These are phyloP conservation scores for Chymomyza caudatula DNA, from an alignment of 2,888 invertebrate species.

Conservation along the genomic window DNA sequence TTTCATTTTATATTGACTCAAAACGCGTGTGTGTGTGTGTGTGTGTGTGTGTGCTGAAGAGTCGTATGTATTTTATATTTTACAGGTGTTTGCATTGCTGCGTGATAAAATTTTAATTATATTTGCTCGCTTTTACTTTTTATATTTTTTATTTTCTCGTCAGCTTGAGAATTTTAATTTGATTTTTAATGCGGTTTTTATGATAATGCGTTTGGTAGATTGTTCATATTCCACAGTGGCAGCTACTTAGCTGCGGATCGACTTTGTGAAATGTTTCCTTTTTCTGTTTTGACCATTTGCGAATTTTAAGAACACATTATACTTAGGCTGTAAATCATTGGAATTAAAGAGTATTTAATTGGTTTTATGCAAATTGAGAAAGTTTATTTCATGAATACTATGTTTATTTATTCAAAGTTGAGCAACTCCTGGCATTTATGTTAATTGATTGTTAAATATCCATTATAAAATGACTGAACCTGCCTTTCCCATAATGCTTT, in stretches of 20 bases:
- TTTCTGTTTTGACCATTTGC: conserved; percentile 44
- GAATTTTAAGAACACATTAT: too few relatives aligned
- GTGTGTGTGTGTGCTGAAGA: neutral
- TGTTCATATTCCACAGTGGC: neutral
- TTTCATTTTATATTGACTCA: conserved; percentile 37
- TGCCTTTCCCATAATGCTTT: too few relatives aligned
- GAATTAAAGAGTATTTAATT: too few relatives aligned
- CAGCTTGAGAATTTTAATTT: conserved; percentile 24
- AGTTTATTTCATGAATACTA: too few relatives aligned
- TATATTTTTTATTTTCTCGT: neutral
- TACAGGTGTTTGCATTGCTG: conserved; percentile 39
- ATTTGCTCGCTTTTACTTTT: conserved; percentile 17
- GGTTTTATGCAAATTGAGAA: too few relatives aligned
- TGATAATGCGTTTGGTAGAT: neutral
- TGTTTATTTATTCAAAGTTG: too few relatives aligned
- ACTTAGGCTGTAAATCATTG: too few relatives aligned
- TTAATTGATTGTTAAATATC: too few relatives aligned
- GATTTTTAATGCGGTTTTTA: conserved; percentile 16
- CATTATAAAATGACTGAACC: too few relatives aligned
- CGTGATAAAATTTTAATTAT: conserved; percentile 58
- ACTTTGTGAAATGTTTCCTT: neutral
- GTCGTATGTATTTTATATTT: conserved; percentile 28
- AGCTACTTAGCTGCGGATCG: neutral
- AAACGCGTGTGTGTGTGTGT: conserved; percentile 18
- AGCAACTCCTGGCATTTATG: too few relatives aligned